Evolutionary conservation across 64 coral and sea anemone genomes (phyloP).

Genomic region (Porites australiensis): DNA sequence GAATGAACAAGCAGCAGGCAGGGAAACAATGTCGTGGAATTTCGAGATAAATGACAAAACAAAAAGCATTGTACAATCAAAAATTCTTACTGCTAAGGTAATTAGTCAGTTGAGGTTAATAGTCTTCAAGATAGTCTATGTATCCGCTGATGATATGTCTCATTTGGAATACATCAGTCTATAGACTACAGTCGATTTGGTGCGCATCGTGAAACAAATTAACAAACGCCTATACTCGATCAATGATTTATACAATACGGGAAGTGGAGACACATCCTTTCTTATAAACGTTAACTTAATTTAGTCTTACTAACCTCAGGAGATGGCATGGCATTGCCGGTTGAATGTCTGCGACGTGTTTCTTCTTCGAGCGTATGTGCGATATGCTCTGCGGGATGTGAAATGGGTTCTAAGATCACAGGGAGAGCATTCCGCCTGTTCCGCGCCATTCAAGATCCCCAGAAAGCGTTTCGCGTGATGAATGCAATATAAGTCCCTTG

Average conservation of each 20-base stretch:
- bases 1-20: background rate
- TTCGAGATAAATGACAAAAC: too few species aligned
- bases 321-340: background rate
- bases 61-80: too few species aligned
- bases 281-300: background rate
- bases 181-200: background rate
- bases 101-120: too few species aligned
- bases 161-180: background rate
- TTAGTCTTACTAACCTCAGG: constrained; percentile 4
- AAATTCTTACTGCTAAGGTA: too few species aligned
- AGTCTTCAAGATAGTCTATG: too few species aligned
- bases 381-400: background rate
- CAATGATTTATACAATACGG: too few species aligned
- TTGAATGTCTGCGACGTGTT: background rate
- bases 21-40: too few species aligned
- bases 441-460: background rate
- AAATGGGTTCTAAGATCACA: constrained; percentile 27
- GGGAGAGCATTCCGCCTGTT: constrained; percentile 26
- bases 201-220: background rate
- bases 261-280: background rate
- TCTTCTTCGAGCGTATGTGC: background rate
- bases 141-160: too few species aligned
- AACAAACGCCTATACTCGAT: too few species aligned
- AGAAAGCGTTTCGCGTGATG: background rate
- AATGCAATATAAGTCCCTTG: background rate